A percentile compares a stretch with the other conserved stretches of the same genome.
These are phyloP conservation scores for Musca vetustissima DNA, from an alignment of 1,140 invertebrate genomes.

Conservation along the genomic window DNA sequence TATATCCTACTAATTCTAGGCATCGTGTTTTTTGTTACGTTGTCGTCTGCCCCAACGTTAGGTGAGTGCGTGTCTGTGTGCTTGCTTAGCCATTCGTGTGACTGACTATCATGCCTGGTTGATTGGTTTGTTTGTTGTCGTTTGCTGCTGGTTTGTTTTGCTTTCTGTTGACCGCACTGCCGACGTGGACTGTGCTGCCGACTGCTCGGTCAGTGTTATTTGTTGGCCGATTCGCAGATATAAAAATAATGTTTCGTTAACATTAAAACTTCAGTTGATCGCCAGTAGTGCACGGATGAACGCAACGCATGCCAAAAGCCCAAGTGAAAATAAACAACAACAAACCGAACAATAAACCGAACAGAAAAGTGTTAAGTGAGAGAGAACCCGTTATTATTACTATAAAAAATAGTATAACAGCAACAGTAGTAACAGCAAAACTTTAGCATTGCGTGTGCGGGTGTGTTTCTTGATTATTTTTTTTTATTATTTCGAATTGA, in stretches of 20 bases:
- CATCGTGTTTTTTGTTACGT: too few relatives aligned
- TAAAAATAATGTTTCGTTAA: constrained; percentile 29
- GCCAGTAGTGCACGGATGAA: constrained; percentile 22
- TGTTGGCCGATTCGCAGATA: constrained; percentile 16
- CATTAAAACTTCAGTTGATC: constrained; percentile 31
- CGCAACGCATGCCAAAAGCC: not conserved
- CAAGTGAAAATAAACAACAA: constrained; percentile 5
- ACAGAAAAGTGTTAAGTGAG: not conserved
- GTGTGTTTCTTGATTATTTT: not conserved
- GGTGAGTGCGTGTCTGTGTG: too few relatives aligned
- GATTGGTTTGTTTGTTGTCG: not conserved
- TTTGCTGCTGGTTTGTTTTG: not conserved
- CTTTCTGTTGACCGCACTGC: too few relatives aligned
- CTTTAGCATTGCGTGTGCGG: constrained; percentile 15
- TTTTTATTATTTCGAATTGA: too few relatives aligned
- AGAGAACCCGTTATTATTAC: constrained; percentile 11
- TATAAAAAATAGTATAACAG: too few relatives aligned
- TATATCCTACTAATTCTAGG: too few relatives aligned
- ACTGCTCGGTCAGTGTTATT: not conserved
- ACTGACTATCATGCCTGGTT: not conserved
- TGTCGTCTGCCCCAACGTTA: too few relatives aligned
- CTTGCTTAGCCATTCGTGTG: too few relatives aligned
- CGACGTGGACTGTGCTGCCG: too few relatives aligned
- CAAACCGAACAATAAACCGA: too few relatives aligned
- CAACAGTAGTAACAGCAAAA: not conserved